Evolutionary conservation across 2,888 invertebrate genomes (phyloP), one percentile per base, ranked within the genome.

Genomic region (Parasteatoda lunata): DNA sequence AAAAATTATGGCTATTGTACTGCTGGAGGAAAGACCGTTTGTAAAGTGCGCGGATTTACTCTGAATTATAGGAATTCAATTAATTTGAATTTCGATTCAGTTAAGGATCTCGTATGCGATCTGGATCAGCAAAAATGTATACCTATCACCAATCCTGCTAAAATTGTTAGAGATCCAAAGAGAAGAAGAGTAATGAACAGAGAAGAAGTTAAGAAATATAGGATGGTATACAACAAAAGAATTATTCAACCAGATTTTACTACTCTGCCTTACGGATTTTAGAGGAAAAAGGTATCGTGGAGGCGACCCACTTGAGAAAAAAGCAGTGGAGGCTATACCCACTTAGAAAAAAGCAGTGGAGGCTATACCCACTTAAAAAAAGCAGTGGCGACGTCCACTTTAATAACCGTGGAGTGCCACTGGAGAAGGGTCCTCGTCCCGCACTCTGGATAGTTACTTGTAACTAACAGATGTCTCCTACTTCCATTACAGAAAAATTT

Each of bases 21-120:
- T 6, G 13, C 13, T 5, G 30, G n/a, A 11, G 66, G 66, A 15
- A 66, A 66, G 30, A 66, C 3, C 7, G 3, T n/a, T 30, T 66
- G 66, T 3, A 4, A 3, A 4, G 4, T 5, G 5, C 3, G 4
- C 3, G 76, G 76, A 0, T 48, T 48, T 15, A 65, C 49, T n/a
- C 4, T 76, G 0, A 76, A 66, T 49, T 76, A 66, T 15, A 76
- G 30, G 30, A 66, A 76, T 59, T 47, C 64, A 4, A 47, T 48
- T 45, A n/a, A 47, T 47, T 30, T 75, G 3, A 75, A 75, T 48
- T 76, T 48, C 13, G 64, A 65, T 2, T 3, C 47, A 0, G 0
- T 65, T 3, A 65, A 48, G 13, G 1, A 2, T 3, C 3, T 76
- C 48, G 65, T 64, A 7, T n/a, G 64, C n/a, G 9, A 30, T n/a